These are phyloP conservation scores for Lydus trimaculatus DNA, from an alignment of 2,888 invertebrate species.

Conservation along the genomic window DNA sequence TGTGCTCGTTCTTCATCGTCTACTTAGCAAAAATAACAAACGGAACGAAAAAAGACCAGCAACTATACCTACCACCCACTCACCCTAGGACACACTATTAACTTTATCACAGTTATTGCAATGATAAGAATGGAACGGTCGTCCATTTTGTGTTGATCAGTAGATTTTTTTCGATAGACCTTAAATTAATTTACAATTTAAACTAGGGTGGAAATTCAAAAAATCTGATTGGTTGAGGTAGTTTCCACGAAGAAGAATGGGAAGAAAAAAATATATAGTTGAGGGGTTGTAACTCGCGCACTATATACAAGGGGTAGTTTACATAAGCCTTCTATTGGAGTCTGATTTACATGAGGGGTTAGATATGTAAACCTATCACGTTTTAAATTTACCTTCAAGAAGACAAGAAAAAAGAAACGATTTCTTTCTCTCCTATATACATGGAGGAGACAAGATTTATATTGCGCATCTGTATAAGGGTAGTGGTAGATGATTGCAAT, in stretches of 20 bases:
- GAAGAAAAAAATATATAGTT: too few relatives aligned
- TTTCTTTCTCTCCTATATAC: background rate
- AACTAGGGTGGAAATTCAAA: conserved; percentile 44
- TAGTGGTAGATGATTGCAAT: conserved; percentile 50
- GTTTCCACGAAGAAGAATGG: conserved; percentile 36
- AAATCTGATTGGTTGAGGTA: conserved; percentile 49
- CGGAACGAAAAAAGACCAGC: conserved; percentile 1
- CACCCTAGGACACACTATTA: too few relatives aligned
- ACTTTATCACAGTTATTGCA: conserved; percentile 20
- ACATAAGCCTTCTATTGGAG: conserved; percentile 45
- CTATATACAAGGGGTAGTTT: conserved; percentile 41
- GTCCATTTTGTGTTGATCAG: conserved; percentile 4
- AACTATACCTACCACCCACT: too few relatives aligned
- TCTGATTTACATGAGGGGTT: conserved; percentile 48
- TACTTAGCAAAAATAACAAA: conserved; percentile 9
- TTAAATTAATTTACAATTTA: conserved; percentile 51
- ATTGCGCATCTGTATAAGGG: conserved; percentile 34
- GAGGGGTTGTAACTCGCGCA: conserved; percentile 23
- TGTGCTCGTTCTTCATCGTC: conserved; percentile 28
- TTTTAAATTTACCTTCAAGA: background rate
- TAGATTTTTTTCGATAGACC: background rate
- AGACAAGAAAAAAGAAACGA: background rate
- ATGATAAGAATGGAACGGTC: background rate
- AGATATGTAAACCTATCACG: background rate
- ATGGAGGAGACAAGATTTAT: conserved; percentile 29